Evolutionary conservation across 2,888 invertebrate species (phyloP), one percentile per base, ranked within the genome.

Genomic region (Halocaridina rubra): DNA sequence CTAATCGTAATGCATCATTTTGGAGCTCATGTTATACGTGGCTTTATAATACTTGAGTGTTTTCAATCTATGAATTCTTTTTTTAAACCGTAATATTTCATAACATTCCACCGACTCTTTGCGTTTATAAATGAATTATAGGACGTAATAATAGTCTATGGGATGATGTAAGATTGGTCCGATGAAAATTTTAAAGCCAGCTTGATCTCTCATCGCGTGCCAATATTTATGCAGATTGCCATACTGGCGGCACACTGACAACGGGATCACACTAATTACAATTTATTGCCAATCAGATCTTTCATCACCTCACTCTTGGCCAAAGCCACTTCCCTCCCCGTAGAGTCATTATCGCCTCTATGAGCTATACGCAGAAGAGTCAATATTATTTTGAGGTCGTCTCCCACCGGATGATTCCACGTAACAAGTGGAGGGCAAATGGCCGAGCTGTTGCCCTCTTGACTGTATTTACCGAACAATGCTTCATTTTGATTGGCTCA

Each of bases 401-500:
- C 33, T n/a, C 0, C 0, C 16, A 19, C 7, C 22, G 80, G 59
- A 72, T 80, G 80, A 71, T 80, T 27, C 80, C 19, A 16, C 53
- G 27, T 72, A 71, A 33, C 71, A 29, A 46, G 71, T 46, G 53
- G 59, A 2, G 72, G n/a, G 57, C 29, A 80, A 80, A 71, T 71
- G 80, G 57, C 32, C 10, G 59, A 13, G 30, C 64, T 33, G 64
- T 75, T 81, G 81, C 74, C 81, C 81, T 81, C 81, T 81, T 81
- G 81, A 33, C 75, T 81, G 81, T 75, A 81, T 81, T 81, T 81
- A 81, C 74, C 57, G 81, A 81, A 81, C 81, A 81, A 81, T 81
- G 81, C 81, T 81, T 81, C 81, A 81, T 81, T 75, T 74, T 74
- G 81, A 81, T 81, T 81, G 81, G 81, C 75, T 75, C 81, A 81